A percentile compares a stretch with the other conserved stretches of the same genome.
These are phyloP conservation scores for Macquaria australasica DNA, from an alignment of 2,113 vertebrate genomes.

Conservation along the genomic window DNA sequence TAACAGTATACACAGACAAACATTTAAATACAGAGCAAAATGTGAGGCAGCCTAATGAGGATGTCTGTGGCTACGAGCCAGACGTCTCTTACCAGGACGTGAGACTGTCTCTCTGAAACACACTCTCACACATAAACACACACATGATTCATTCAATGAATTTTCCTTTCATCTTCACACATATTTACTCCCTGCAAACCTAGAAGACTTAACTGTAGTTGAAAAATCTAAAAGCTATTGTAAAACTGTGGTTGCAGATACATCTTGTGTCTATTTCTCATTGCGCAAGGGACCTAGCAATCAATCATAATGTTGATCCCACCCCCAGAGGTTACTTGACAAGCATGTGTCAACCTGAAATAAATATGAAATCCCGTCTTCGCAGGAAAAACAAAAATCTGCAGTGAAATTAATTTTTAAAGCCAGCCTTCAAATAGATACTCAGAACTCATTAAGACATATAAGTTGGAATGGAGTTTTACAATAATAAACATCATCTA, in stretches of 20 bases:
- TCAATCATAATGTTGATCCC: not conserved
- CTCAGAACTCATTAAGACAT: not conserved
- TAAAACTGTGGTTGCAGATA: not conserved
- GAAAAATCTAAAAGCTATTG: not conserved
- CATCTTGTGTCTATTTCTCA: not conserved
- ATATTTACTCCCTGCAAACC: not conserved
- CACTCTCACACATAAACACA: not conserved
- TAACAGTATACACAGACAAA: slow-evolving; percentile 26
- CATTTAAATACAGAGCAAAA: slow-evolving; percentile 22
- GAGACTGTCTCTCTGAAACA: slow-evolving; percentile 3
- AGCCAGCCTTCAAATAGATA: not conserved
- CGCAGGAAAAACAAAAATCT: too few species aligned
- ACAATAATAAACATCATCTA: too few species aligned
- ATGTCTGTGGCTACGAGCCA: slow-evolving; percentile 35
- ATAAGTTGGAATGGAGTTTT: not conserved
- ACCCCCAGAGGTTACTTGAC: not conserved
- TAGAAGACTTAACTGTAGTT: not conserved
- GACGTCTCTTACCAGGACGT: slow-evolving; percentile 20
- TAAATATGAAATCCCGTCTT: not conserved
- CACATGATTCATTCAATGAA: not conserved
- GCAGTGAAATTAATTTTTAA: not conserved
- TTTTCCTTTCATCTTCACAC: slow-evolving; percentile 20
- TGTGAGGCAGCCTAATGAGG: slow-evolving; percentile 25
- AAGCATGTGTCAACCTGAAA: not conserved
- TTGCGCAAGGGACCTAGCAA: not conserved